Evolutionary conservation across 1,140 invertebrate species (phyloP), one percentile per base, ranked within the genome.

Genomic region (Drosophila setifemur): DNA sequence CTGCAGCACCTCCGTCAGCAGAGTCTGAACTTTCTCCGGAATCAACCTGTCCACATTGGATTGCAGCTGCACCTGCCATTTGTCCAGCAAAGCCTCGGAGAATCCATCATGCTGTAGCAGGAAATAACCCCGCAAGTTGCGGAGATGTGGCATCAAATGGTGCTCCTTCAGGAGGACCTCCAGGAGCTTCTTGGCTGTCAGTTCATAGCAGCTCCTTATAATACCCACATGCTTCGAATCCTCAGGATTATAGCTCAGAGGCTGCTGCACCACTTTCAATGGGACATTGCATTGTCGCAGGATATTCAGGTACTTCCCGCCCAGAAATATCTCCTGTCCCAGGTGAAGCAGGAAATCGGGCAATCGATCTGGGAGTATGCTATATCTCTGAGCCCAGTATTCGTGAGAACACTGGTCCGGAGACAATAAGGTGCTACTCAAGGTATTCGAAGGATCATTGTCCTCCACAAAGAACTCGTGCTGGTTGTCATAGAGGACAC

Each of bases 301-400:
- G 3, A 86, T 71, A 25, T 86, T 86, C 0, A 86, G 42, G 19
- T 87, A 86, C 26, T 86, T 86, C 0, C 81, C 81, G 2, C 82
- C 75, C 7, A 69, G 50, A 2, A 76, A 63, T 3, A 86, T 75
- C 2, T 29, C 9, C 4, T 73, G 42, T 0, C 29, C 25, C 3
- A 44, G 39, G 3, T 42, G 33, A 3, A 40, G 19, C 11, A 86
- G 40, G 3, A 86, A 81, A 2, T 18, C 60, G 3, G 81, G 81
- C 25, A 86, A 8, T 0, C 82, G 58, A 0, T 81, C 35, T 0
- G 42, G n/a, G 5, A 66, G 35, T 8, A 61, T 18, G 2, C 23
- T 23, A 33, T 86, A 86, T 2, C 81, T 54, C 2, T 44, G 12
- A 1, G 14, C 5, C 81, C 81, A 86, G 39, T 86, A 86, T 5